Evolutionary conservation across 2,113 vertebrate genomes (phyloP).

Genomic region (Gavialis gangeticus): DNA sequence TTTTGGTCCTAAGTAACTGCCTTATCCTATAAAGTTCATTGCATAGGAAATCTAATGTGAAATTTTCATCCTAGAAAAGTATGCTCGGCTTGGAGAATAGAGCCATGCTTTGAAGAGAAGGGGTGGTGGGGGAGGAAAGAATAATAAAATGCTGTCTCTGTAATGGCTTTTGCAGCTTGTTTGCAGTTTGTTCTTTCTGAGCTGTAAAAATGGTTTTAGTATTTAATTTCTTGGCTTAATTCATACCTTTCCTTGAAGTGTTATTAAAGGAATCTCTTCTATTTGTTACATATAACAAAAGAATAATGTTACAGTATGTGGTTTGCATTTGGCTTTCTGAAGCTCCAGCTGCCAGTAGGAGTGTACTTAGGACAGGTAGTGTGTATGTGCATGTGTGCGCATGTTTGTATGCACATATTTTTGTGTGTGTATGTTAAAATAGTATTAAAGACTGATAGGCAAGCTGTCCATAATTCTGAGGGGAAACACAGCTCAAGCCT

Average conservation of each 20-base stretch:
- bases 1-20: slow-evolving; percentile 63
- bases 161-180: slow-evolving; percentile 62
- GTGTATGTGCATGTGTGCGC: neutral
- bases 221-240: slow-evolving; percentile 56
- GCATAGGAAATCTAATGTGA: slow-evolving; percentile 63
- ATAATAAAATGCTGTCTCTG: slow-evolving; percentile 56
- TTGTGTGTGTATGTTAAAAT: neutral
- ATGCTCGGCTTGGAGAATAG: slow-evolving; percentile 58
- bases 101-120: slow-evolving; percentile 18
- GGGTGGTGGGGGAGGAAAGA: neutral
- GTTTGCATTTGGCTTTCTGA: slow-evolving; percentile 47
- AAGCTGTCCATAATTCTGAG: neutral
- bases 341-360: slow-evolving; percentile 23
- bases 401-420: too few species aligned
- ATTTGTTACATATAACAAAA: slow-evolving; percentile 52
- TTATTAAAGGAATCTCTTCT: slow-evolving; percentile 44
- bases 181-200: slow-evolving; percentile 57
- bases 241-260: slow-evolving; percentile 31
- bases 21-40: slow-evolving; percentile 54
- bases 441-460: neutral
- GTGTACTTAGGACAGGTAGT: slow-evolving; percentile 3
- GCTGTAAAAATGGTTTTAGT: slow-evolving; percentile 56
- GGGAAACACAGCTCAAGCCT: neutral
- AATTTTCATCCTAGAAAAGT: slow-evolving; percentile 55
- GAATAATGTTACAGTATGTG: slow-evolving; percentile 40